Conservation (phyloP, 1,140 invertebrate genomes). For the Diploscapter pachys region DNA sequence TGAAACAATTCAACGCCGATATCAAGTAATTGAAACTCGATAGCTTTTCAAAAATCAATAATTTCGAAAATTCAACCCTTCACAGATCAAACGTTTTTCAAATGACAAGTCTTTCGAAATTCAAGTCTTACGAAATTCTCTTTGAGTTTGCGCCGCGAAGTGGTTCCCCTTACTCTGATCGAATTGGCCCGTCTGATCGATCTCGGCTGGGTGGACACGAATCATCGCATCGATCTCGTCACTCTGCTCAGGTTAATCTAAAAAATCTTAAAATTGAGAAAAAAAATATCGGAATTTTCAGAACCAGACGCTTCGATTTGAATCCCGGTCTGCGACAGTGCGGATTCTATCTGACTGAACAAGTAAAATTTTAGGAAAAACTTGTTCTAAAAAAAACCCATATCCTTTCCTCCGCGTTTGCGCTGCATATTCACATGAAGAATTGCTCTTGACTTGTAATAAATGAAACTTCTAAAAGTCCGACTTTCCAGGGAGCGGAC, state of each 20-base stretch:
- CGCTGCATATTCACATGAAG: constrained; percentile 16
- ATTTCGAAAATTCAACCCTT: background rate
- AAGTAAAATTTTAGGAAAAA: constrained; percentile 65
- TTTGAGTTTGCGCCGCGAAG: constrained; percentile 77
- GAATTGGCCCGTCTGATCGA: constrained; percentile 84
- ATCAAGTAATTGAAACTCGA: constrained; percentile 46
- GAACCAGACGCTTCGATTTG: constrained; percentile 74
- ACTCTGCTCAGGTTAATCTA: constrained; percentile 62
- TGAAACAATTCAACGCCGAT: constrained; percentile 53
- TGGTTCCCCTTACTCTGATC: constrained; percentile 80
- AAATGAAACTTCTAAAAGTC: constrained; percentile 9
- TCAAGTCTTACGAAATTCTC: constrained; percentile 2
- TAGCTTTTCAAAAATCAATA: background rate
- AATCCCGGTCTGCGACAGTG: constrained; percentile 75
- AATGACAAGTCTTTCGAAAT: background rate
- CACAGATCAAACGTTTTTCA: background rate
- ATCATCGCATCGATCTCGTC: constrained; percentile 81
- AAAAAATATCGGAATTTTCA: constrained; percentile 61
- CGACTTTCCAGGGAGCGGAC: constrained; percentile 70
- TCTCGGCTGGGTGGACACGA: constrained; percentile 74
- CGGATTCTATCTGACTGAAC: constrained; percentile 88
- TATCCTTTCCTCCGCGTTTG: constrained; percentile 13
- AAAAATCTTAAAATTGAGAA: background rate
- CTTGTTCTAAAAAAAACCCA: background rate
- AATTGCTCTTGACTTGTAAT: constrained; percentile 6